Evolutionary conservation across 2,888 invertebrate species (phyloP).

Genomic region (Amphipyra berbera): DNA sequence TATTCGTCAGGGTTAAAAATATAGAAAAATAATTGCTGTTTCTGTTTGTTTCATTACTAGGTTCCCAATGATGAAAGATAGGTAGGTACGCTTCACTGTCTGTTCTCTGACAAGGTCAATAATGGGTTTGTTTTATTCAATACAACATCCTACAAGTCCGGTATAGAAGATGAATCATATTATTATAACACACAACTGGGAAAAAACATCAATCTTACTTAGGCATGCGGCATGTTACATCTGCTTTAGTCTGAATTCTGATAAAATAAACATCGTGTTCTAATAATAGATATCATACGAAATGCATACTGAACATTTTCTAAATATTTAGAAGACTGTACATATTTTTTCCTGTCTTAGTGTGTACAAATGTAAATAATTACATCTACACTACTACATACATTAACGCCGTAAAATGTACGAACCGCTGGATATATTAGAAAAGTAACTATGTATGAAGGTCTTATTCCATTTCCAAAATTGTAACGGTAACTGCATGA

Average conservation of each 20-base stretch:
- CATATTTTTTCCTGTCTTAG: conserved; percentile 61
- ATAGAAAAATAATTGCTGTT: too few relatives aligned
- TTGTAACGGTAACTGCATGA: background rate
- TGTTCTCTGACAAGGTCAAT: too few relatives aligned
- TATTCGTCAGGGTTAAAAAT: too few relatives aligned
- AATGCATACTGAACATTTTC: conserved; percentile 57
- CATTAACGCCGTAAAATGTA: conserved; percentile 53
- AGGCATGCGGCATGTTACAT: background rate
- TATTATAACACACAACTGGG: too few relatives aligned
- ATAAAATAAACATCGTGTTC: conserved; percentile 45
- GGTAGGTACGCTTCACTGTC: too few relatives aligned
- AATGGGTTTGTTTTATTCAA: too few relatives aligned
- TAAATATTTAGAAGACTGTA: conserved; percentile 73
- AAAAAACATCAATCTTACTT: too few relatives aligned
- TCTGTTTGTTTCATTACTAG: too few relatives aligned
- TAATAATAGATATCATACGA: conserved; percentile 41
- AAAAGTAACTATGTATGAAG: background rate
- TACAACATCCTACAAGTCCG: too few relatives aligned
- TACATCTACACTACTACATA: conserved; percentile 52
- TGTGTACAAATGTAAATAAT: conserved; percentile 67
- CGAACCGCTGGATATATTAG: background rate
- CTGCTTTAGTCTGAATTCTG: conserved; percentile 4
- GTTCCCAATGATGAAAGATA: too few relatives aligned
- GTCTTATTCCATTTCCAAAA: background rate
- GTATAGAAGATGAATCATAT: too few relatives aligned